Base-by-base conservation (phyloP, 2,888 invertebrate genomes). In the Eugnorisma glareosa region DNA sequence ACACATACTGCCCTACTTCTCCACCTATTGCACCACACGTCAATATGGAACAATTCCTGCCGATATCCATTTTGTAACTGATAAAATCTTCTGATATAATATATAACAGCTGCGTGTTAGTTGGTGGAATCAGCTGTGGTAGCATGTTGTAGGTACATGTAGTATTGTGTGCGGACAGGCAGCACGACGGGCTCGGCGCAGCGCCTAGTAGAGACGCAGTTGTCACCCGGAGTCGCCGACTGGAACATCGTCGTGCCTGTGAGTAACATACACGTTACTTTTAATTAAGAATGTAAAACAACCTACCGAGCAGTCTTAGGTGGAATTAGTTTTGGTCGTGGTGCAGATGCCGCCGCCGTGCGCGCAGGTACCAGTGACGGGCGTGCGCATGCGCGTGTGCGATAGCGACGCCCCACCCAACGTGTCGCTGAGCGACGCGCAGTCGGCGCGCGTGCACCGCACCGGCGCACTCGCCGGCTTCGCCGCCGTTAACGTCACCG, bases 231-330 rank as follows among this genome's bases (percentile, higher is more conserved):
- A 28, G 71, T 75, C 48, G 75, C 85, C 21, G 81, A 80, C 63
- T 85, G 86, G 85, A 83, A 77, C 54, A 71, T 85, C 67, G 75
- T 77, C 40, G 77, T 85, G 31, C 85, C 85, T 61, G 85, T 85
- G 54, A 82, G 85, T 75, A 40, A n/a, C 15, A 48, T 45, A 37
- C 48, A 40, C 3, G 5, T 18, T 28, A 63, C 48, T 13, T 40
- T 40, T 5, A 35, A 21, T 24, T 45, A 10, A 1, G 0, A 15
- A 48, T 0, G 31, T 40, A 7, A 73, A 48, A 21, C 18, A 40
- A 40, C 37, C 2, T 28, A 37, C 13, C 18, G 21, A 28, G 15
- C 24, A 24, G 13, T 40, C 48, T 59, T 40, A 43, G 28, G 28
- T 43, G 10, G 37, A 37, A 54, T 61, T 35, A 11, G 7, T 35